Evolutionary conservation across 2,113 vertebrate species (phyloP), one percentile per base, ranked within the genome.

Genomic region (Cairina moschata): DNA sequence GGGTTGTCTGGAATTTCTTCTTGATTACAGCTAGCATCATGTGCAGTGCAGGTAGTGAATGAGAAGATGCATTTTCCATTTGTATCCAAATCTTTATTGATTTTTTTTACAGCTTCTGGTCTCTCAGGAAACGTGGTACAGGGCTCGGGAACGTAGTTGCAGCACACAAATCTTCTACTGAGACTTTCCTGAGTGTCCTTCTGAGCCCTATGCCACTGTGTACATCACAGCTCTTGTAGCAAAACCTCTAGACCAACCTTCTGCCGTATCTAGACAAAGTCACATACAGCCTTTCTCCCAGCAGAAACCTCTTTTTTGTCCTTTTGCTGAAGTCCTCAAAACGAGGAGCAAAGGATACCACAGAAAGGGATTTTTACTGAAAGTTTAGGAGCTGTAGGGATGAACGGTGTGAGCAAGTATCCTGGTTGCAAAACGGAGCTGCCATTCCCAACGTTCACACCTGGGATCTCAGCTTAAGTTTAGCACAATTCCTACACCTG

Each of bases 71-170:
- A 79, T 65, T 94, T 83, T 80, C 42, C 28, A 76, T 83, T 84
- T 38, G 25, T 85, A 69, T 85, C 54, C 59, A 74, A 56, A 81
- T 59, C 22, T 52, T 91, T 71, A 96, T 77, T 93, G 88, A 89
- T 85, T 69, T 48, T 48, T 36, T 21, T n/a, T 73, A 55, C 36
- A 74, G 67, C 55, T 93, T 69, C 71, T 83, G 44, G 44, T 83
- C 81, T 87, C 72, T 88, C 71, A 55, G 2, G 68, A 86, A 83
- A 77, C n/a, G 25, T 5, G 8, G 67, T 62, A 69, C 11, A 36
- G 74, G 55, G 9, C 55, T 91, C 88, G 55, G 75, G 40, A 91
- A 85, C 1, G 2, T 31, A 62, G 25, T 38, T 91, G 62, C 71
- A 44, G 34, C 54, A 20, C 34, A 17, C n/a, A 66, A 91, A 44